Conservation (phyloP, 2,797 vertebrate species). For the Zenarchopterus dispar region DNA sequence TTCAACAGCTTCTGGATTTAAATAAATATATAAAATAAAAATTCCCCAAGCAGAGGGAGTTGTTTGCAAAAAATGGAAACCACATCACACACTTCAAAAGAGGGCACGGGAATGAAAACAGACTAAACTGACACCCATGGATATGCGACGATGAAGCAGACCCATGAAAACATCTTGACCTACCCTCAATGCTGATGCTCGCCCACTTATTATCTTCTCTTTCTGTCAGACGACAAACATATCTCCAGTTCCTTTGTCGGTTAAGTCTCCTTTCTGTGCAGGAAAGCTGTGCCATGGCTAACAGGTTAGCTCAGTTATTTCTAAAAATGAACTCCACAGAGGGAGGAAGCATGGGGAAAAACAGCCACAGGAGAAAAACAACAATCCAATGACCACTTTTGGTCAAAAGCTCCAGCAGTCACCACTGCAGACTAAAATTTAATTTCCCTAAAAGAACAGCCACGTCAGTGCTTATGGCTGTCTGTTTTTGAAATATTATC, state of each 20-base stretch:
- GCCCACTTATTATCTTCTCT: conserved; percentile 38
- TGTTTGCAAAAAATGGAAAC: conserved; percentile 49
- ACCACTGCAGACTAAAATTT: conserved; percentile 45
- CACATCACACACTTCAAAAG: conserved; percentile 62
- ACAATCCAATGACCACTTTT: conserved; percentile 71
- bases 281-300: conserved; percentile 25
- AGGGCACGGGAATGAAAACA: conserved; percentile 54
- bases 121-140: conserved; percentile 55
- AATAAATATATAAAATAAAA: conserved; percentile 12
- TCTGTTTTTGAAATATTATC: conserved; percentile 67
- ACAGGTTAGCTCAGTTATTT: conserved; percentile 36
- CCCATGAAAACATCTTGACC: conserved; percentile 47
- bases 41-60: conserved; percentile 37
- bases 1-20: conserved; percentile 59
- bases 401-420: conserved; percentile 68
- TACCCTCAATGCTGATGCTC: conserved; percentile 35
- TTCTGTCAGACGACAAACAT: conserved; percentile 14
- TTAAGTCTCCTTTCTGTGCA: neutral
- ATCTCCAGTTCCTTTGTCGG: conserved; percentile 28
- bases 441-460: conserved; percentile 65
- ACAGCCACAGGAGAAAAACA: conserved; percentile 33
- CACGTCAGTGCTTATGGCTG: conserved; percentile 36
- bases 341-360: conserved; percentile 18
- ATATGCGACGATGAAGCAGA: conserved; percentile 54
- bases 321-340: conserved; percentile 45